Evolutionary conservation across 2,888 invertebrate genomes (phyloP).

Genomic region (Eucera pruinosa): DNA sequence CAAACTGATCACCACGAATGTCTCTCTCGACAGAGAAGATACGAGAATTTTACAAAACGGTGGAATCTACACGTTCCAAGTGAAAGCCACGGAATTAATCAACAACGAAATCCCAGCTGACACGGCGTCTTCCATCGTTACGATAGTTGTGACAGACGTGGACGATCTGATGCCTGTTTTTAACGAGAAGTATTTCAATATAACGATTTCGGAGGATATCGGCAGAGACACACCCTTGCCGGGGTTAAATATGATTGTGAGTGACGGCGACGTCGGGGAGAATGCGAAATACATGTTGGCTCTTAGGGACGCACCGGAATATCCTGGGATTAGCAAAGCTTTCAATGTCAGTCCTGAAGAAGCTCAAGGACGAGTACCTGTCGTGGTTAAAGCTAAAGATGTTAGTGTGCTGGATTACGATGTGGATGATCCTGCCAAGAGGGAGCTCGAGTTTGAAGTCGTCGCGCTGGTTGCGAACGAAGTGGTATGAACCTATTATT

Average conservation of each 20-base stretch:
- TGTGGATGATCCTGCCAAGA: constrained; percentile 86
- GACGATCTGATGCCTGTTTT: constrained; percentile 92
- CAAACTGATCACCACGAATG: constrained; percentile 87
- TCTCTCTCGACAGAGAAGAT: constrained; percentile 91
- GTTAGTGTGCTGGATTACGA: constrained; percentile 90
- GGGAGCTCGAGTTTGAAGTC: constrained; percentile 89
- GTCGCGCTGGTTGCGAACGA: constrained; percentile 86
- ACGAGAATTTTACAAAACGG: constrained; percentile 90
- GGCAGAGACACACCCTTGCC: constrained; percentile 89
- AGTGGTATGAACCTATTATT: constrained; percentile 77
- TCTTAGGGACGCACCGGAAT: constrained; percentile 86
- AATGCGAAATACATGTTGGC: constrained; percentile 89
- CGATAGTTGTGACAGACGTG: constrained; percentile 91
- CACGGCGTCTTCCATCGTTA: constrained; percentile 88
- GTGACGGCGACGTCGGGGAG: constrained; percentile 90
- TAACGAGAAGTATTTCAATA: constrained; percentile 87
- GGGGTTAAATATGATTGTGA: constrained; percentile 89
- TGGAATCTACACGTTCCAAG: constrained; percentile 90
- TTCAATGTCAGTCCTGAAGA: constrained; percentile 87
- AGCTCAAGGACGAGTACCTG: constrained; percentile 90
- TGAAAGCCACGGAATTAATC: constrained; percentile 90
- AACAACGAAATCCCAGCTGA: constrained; percentile 90
- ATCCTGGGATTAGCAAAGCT: constrained; percentile 79
- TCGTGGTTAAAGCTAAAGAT: constrained; percentile 89
- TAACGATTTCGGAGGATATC: constrained; percentile 91